phyloP scores from a whole-genome alignment of 2,888 invertebrate genomes.

The Apodemia mormo region DNA sequence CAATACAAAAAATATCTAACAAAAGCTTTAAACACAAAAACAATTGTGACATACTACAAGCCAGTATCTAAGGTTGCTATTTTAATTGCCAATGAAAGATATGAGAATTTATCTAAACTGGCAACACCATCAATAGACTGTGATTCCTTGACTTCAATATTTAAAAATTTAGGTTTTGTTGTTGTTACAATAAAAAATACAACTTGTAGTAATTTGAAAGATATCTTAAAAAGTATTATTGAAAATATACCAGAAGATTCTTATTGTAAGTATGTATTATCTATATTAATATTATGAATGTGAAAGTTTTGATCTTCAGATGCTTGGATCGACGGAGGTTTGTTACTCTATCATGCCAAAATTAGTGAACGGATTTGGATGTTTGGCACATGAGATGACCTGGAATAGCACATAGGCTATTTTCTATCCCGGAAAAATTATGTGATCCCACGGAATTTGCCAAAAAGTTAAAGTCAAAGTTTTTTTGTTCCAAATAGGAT shows the following conservation, averaged over 20 bases:
- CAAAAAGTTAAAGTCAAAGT: too few species aligned
- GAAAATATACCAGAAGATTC: constrained; percentile 59
- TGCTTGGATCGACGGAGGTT: too few species aligned
- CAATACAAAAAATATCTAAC: constrained; percentile 51
- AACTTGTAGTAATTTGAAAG: constrained; percentile 49
- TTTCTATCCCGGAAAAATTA: too few species aligned
- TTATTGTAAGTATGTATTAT: constrained; percentile 61
- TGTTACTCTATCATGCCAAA: too few species aligned
- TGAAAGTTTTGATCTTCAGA: too few species aligned
- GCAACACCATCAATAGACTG: constrained; percentile 71
- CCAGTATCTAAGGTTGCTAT: constrained; percentile 69
- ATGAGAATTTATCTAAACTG: constrained; percentile 60
- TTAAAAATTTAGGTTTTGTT: constrained; percentile 64
- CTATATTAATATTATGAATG: too few species aligned
- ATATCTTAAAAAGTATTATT: constrained; percentile 51
- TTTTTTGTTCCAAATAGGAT: too few species aligned
- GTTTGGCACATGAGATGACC: too few species aligned
- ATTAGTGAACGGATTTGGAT: too few species aligned
- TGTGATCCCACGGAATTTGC: too few species aligned
- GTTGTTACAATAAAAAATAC: constrained; percentile 61
- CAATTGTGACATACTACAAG: constrained; percentile 55
- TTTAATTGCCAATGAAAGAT: constrained; percentile 69
- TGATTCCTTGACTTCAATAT: constrained; percentile 55
- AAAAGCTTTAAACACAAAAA: constrained; percentile 46
- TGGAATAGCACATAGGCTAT: too few species aligned